Conservation (phyloP, 1,140 invertebrate species). For the Drosophila kanapiae region DNA sequence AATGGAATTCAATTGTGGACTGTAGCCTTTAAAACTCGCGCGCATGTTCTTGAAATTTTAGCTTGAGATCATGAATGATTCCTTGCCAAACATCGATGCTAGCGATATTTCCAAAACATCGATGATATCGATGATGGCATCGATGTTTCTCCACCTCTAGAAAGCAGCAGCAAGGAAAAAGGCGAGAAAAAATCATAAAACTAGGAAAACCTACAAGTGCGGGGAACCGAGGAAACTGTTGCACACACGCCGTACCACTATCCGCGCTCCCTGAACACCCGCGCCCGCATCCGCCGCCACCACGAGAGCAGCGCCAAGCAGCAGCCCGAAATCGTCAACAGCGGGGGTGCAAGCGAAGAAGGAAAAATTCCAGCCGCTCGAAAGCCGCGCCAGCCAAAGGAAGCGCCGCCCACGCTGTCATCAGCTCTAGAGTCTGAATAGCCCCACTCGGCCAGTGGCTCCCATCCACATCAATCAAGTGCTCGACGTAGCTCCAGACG, state of each 20-base stretch:
- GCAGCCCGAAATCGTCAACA: conserved; percentile 7
- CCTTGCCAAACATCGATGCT: too few relatives aligned
- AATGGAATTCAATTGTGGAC: too few relatives aligned
- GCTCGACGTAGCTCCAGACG: conserved; percentile 29
- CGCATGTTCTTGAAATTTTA: too few relatives aligned
- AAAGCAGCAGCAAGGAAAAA: conserved; percentile 51
- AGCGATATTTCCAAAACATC: too few relatives aligned
- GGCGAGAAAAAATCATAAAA: conserved; percentile 70
- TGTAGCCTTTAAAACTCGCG: too few relatives aligned
- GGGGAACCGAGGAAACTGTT: conserved; percentile 61
- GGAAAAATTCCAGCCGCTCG: conserved; percentile 55
- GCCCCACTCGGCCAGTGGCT: conserved; percentile 2
- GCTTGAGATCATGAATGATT: too few relatives aligned
- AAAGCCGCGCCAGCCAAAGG: conserved; percentile 70
- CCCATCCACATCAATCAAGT: neutral
- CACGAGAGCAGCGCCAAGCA: conserved; percentile 31
- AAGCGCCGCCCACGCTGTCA: conserved; percentile 57
- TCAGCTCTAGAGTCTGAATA: conserved; percentile 13
- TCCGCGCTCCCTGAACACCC: conserved; percentile 10
- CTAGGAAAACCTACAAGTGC: conserved; percentile 75
- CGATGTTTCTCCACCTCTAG: too few relatives aligned
- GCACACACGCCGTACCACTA: conserved; percentile 23
- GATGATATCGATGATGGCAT: too few relatives aligned
- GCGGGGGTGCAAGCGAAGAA: conserved; percentile 62
- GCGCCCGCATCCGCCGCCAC: conserved; percentile 18